These are phyloP conservation scores for Lepus americanus DNA, from an alignment of 2,113 vertebrate species.

Conservation along the genomic window DNA sequence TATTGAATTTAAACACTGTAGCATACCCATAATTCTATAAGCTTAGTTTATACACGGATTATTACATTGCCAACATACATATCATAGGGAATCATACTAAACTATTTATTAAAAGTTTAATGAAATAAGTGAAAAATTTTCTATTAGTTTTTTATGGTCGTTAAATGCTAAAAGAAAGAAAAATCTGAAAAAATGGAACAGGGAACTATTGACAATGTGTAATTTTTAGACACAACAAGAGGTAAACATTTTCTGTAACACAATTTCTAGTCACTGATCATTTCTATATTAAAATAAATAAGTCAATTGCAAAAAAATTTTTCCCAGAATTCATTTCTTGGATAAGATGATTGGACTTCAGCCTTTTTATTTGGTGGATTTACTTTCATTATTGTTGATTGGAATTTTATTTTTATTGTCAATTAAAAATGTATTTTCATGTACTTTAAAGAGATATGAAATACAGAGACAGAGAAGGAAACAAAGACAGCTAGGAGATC, in stretches of 20 bases:
- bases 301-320: background rate
- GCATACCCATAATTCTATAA: background rate
- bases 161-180: slow-evolving; percentile 56
- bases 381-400: background rate
- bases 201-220: slow-evolving; percentile 37
- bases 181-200: slow-evolving; percentile 58
- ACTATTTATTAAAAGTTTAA: slow-evolving; percentile 67
- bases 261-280: slow-evolving; percentile 17
- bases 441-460: no score
- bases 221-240: slow-evolving; percentile 51
- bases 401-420: background rate
- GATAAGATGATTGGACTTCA: background rate
- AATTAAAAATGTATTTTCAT: no score
- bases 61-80: background rate
- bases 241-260: slow-evolving; percentile 47
- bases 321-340: background rate
- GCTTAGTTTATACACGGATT: slow-evolving; percentile 7
- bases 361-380: slow-evolving; percentile 8
- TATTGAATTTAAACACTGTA: slow-evolving; percentile 48
- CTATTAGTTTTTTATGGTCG: background rate
- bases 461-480: no score
- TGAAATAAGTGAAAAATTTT: slow-evolving; percentile 41
- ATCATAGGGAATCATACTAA: slow-evolving; percentile 25
- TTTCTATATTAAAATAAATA: slow-evolving; percentile 53
- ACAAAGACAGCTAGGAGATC: no score